Conservation (phyloP, 2,113 vertebrate species). For the Hydrochoerus hydrochaeris region DNA sequence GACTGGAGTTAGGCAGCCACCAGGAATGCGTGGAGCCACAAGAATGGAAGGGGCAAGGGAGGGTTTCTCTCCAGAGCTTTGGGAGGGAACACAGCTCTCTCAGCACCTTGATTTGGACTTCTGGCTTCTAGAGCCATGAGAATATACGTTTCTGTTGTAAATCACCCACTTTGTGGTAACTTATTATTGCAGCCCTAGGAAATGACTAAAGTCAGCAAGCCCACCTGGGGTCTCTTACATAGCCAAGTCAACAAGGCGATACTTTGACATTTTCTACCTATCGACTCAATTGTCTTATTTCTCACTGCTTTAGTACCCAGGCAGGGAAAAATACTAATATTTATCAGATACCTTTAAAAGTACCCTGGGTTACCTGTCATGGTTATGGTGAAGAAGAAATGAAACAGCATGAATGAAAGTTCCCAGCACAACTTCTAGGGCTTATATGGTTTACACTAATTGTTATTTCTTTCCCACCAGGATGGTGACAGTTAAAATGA, state of each 20-base stretch:
- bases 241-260: background rate
- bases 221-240: background rate
- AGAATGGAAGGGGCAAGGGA: background rate
- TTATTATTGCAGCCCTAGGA: background rate
- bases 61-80: background rate
- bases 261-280: background rate
- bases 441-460: background rate
- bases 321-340: background rate
- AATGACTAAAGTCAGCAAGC: background rate
- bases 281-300: background rate
- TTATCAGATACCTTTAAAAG: background rate
- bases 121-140: background rate
- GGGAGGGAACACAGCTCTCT: background rate
- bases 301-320: constrained; percentile 1
- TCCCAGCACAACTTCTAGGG: background rate
- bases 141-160: background rate
- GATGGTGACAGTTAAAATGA: background rate
- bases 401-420: background rate
- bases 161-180: background rate
- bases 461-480: background rate
- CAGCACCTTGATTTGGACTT: background rate
- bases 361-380: background rate
- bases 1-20: background rate
- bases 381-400: background rate
- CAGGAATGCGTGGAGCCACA: background rate